Base-by-base conservation (phyloP, 2,113 vertebrate species). In the Nannospalax galili region DNA sequence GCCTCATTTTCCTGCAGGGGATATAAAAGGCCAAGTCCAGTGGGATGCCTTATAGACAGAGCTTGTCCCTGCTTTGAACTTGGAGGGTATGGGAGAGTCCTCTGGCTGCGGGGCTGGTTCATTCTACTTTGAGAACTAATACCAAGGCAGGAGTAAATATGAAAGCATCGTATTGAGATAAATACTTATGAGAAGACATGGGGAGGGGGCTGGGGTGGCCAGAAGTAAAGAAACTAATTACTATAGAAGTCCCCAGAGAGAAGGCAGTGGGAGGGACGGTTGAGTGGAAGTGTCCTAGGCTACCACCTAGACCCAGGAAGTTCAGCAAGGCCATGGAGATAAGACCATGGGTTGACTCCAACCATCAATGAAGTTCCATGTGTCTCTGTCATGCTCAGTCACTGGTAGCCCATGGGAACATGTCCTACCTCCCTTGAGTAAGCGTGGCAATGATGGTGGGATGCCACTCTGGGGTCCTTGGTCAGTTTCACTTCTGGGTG, bases 381-480 rank as follows among this genome's bases (percentile, higher is more conserved):
- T 35, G 30, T 40, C 22, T 37, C n/a, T 70, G 32, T 32, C 7
- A 20, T 72, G 40, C 60, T 60, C 37, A 30, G 60, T 40, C 62
- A 11, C 1, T 35, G 37, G 35, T 14, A 37, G 40, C 45, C 28
- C 15, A 4, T 8, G 64, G 60, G 24, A 35, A 16, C 5, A n/a
- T 37, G 81, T 5, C 45, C 79, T 70, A 5, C 5, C 19, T 73
- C 32, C 7, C 40, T 42, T 20, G 4, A 22, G 26, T 37, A 30
- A 24, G 70, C 17, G 15, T 69, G 28, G 32, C 3, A 1, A 17
- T 20, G 15, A 74, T 5, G 5, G 6, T 42, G 26, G 28, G 30
- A 2, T 52, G 1, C 26, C 32, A 20, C 1, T 0, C 35, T 62
- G n/a, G 28, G 32, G 11, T 20, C 16, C 37, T 58, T 3, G 0